Evolutionary conservation across 2,888 invertebrate species (phyloP).

Genomic region (Zaprionus lineosus): DNA sequence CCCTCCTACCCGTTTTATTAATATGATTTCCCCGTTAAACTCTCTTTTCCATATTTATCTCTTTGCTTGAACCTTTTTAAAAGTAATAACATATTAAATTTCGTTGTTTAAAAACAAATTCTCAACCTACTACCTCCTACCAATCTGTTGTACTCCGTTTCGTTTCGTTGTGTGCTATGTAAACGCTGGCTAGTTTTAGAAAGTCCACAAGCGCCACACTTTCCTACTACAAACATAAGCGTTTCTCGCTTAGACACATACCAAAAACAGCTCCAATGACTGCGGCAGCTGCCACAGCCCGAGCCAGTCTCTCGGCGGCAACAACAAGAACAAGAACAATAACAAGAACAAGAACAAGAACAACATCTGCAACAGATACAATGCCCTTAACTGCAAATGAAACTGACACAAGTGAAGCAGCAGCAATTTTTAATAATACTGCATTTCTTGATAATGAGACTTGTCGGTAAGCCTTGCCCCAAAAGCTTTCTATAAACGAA

Average conservation of each 20-base stretch:
- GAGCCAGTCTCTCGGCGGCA: conserved; percentile 59
- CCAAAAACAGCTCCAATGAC: conserved; percentile 73
- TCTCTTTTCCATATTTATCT: no score
- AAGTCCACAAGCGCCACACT: conserved; percentile 77
- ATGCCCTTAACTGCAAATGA: conserved; percentile 54
- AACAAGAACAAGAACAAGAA: conserved; percentile 30
- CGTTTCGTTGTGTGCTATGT: no score
- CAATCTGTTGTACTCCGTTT: no score
- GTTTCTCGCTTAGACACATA: conserved; percentile 80
- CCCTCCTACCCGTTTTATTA: no score
- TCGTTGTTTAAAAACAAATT: no score
- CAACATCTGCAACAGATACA: conserved; percentile 46
- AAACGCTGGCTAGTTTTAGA: conserved; percentile 80
- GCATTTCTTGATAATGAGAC: conserved; percentile 73
- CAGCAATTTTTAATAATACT: conserved; percentile 72
- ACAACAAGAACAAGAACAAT: conserved; percentile 33
- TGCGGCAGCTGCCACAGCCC: conserved; percentile 45
- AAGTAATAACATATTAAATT: no score
- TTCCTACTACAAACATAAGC: conserved; percentile 79
- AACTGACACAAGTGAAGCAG: conserved; percentile 62
- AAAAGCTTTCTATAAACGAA: conserved; percentile 15
- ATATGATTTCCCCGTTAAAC: no score
- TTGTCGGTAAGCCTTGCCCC: conserved; percentile 79
- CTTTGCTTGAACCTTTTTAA: no score
- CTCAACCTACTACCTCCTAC: no score